Evolutionary conservation across 23 tunicate species (phyloP).

Genomic region (Ciona savignyi): DNA sequence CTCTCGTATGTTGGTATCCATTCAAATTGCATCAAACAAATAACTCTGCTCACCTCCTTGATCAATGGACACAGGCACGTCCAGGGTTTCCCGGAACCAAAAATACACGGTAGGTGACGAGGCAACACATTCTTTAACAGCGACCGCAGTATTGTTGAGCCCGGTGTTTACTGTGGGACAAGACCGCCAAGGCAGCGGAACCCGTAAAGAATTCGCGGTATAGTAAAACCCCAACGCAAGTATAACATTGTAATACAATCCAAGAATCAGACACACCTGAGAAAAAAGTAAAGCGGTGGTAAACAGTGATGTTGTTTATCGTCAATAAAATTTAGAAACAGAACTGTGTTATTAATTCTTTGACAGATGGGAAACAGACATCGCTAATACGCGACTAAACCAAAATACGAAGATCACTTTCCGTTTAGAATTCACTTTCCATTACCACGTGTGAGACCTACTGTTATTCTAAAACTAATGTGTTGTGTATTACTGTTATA

Average conservation of each 20-base stretch:
- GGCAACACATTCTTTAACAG: conserved; percentile 29
- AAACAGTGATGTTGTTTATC: no score
- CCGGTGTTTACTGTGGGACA: conserved; percentile 29
- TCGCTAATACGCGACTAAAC: no score
- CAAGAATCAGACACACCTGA: conserved; percentile 87
- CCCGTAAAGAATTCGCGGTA: conserved; percentile 64
- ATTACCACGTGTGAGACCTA: no score
- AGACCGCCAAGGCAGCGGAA: conserved; percentile 57
- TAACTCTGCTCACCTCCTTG: conserved; percentile 6
- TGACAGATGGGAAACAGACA: no score
- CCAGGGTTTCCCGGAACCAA: conserved; percentile 51
- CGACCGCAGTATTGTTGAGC: background rate
- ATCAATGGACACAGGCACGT: conserved; percentile 32
- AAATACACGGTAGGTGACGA: conserved; percentile 40
- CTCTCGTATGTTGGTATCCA: background rate
- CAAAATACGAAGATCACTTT: no score
- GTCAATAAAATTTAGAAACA: no score
- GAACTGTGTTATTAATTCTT: no score
- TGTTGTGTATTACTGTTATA: no score
- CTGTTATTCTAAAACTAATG: no score
- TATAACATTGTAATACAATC: conserved; percentile 86
- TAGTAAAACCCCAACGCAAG: conserved; percentile 89
- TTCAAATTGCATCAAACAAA: background rate
- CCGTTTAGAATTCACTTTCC: no score
- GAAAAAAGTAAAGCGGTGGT: no score